A percentile compares a stretch with the other conserved stretches of the same genome.
phyloP scores from a whole-genome alignment of 2,888 invertebrate genomes.

The Drosophila peninsularis region DNA sequence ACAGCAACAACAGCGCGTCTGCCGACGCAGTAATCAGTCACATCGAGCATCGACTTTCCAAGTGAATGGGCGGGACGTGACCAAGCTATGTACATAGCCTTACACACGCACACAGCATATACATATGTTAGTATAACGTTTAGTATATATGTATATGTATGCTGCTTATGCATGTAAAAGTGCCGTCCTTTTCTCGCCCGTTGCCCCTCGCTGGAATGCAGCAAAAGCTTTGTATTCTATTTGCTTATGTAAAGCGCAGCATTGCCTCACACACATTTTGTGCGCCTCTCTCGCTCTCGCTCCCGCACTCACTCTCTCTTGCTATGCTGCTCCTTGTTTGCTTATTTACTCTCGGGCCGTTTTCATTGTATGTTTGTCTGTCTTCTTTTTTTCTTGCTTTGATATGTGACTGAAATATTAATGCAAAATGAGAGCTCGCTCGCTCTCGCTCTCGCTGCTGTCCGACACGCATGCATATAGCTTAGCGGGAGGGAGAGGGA shows the following conservation, averaged over 20 bases:
- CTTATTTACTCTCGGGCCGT: conserved; percentile 68
- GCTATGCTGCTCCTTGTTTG: conserved; percentile 55
- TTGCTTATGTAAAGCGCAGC: conserved; percentile 71
- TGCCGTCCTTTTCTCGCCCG: conserved; percentile 53
- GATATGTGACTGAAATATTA: conserved; percentile 77
- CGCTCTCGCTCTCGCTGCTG: conserved; percentile 28
- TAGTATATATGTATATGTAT: conserved; percentile 1
- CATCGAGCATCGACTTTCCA: conserved; percentile 79
- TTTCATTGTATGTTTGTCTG: conserved; percentile 52
- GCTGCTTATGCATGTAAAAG: conserved; percentile 17
- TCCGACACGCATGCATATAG: conserved; percentile 21
- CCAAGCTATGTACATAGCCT: conserved; percentile 48
- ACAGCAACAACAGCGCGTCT: conserved; percentile 33
- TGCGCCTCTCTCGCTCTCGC: background rate
- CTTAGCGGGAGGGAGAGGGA: conserved; percentile 10
- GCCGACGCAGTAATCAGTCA: conserved; percentile 75
- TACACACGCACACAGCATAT: conserved; percentile 6
- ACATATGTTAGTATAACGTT: conserved; percentile 8
- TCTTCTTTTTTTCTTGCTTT: conserved; percentile 55
- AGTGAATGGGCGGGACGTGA: conserved; percentile 79
- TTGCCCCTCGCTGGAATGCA: conserved; percentile 39
- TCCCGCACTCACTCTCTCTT: background rate
- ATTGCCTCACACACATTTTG: conserved; percentile 23
- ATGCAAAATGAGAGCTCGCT: conserved; percentile 53
- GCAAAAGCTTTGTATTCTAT: conserved; percentile 60